Percentiles rank a stretch among this genome's conserved stretches.
These are phyloP conservation scores for Strigamia crassipes DNA, from an alignment of 2,888 invertebrate genomes.

Conservation along the genomic window DNA sequence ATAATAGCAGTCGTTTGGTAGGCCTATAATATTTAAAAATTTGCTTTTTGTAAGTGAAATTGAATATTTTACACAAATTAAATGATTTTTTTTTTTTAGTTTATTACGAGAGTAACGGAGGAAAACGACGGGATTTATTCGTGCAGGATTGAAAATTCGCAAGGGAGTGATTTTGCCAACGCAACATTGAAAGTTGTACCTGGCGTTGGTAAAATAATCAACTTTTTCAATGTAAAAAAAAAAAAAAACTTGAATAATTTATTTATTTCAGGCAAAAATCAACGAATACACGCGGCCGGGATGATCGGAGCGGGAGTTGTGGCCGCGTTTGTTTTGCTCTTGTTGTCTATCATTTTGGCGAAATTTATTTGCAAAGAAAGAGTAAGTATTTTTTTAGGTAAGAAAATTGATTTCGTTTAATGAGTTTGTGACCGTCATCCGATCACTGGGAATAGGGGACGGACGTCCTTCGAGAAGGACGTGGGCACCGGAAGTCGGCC, in stretches of 20 bases:
- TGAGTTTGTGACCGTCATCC: too few species aligned
- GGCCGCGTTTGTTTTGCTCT: constrained; percentile 48
- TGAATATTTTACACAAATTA: too few species aligned
- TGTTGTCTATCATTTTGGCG: constrained; percentile 50
- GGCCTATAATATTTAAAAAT: neutral
- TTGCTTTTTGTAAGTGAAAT: too few species aligned
- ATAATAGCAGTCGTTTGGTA: constrained; percentile 35
- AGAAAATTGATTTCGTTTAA: too few species aligned
- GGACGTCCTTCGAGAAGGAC: too few species aligned
- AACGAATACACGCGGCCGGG: neutral
- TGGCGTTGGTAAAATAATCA: too few species aligned
- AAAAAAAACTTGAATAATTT: too few species aligned
- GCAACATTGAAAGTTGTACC: constrained; percentile 50
- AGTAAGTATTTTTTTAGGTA: constrained; percentile 49
- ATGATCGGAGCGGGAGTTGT: constrained; percentile 46
- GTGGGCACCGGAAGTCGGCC: too few species aligned
- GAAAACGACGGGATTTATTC: constrained; percentile 52
- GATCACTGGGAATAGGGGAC: too few species aligned
- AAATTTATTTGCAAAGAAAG: constrained; percentile 51
- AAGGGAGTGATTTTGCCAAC: constrained; percentile 49
- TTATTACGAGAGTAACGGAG: constrained; percentile 43
- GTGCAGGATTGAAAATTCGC: constrained; percentile 52
- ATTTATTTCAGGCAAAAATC: neutral
- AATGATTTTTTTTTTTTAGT: neutral
- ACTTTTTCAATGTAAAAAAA: too few species aligned